Evolutionary conservation across 2,888 invertebrate genomes (phyloP).

Genomic region (Megaustenia siamemsis): DNA sequence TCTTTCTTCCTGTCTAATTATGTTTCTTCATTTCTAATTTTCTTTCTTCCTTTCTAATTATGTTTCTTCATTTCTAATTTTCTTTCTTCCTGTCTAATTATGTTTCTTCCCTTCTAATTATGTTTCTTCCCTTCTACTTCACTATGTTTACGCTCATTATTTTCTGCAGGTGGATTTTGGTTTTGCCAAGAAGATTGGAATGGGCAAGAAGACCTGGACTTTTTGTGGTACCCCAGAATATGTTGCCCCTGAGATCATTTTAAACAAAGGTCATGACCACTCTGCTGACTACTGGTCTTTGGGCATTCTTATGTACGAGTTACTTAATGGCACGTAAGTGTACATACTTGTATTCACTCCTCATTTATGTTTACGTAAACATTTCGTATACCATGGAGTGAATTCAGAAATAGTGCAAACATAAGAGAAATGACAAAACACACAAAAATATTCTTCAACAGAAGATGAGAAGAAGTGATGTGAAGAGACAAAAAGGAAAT

Average conservation of each 20-base stretch:
- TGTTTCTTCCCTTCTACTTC: background rate
- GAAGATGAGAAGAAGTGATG: too few species aligned
- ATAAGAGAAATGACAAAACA: too few species aligned
- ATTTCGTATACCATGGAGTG: too few species aligned
- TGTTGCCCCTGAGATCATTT: slow-evolving; percentile 87
- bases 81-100: slow-evolving; percentile 17
- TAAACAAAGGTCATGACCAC: slow-evolving; percentile 90
- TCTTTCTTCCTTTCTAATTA: too few species aligned
- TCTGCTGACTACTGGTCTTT: slow-evolving; percentile 97
- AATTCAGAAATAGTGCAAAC: too few species aligned
- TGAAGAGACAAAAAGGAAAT: too few species aligned
- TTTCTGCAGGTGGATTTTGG: slow-evolving; percentile 88
- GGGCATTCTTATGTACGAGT: slow-evolving; percentile 92
- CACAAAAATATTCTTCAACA: too few species aligned
- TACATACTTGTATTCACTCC: too few species aligned
- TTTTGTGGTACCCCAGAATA: slow-evolving; percentile 95
- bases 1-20: background rate
- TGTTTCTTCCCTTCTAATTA: slow-evolving; percentile 11
- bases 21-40: background rate
- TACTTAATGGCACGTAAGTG: slow-evolving; percentile 89
- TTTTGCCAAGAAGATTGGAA: slow-evolving; percentile 91
- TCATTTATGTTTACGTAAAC: too few species aligned
- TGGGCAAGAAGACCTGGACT: slow-evolving; percentile 92
- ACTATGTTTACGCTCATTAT: background rate
- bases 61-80: too few species aligned